Conservation (phyloP, 2,113 vertebrate species). For the Laticauda laticaudata region DNA sequence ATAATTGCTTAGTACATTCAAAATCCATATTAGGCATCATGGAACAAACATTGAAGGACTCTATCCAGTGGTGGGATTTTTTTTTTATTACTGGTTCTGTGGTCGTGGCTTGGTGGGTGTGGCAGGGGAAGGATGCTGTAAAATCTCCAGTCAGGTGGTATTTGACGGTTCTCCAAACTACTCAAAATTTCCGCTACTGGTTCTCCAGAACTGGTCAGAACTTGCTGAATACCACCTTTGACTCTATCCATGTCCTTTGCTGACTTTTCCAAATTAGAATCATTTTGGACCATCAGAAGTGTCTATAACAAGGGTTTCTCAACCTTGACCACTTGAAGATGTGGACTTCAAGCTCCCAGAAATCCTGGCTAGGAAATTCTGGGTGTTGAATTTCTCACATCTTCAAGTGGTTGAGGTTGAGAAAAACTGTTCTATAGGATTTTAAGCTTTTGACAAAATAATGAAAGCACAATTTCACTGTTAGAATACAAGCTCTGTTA, state of each 20-base stretch:
- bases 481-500: not conserved
- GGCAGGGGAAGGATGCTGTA: too few relatives aligned
- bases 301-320: not conserved
- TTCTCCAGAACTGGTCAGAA: too few relatives aligned
- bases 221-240: not conserved
- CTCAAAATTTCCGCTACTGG: too few relatives aligned
- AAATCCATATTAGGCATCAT: not conserved
- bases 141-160: too few relatives aligned
- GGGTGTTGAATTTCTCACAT: not conserved
- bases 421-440: not conserved
- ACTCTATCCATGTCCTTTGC: not conserved
- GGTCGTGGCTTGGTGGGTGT: too few relatives aligned
- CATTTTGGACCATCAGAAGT: not conserved
- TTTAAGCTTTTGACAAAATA: not conserved
- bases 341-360: not conserved
- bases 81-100: too few relatives aligned
- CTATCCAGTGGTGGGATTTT: not conserved
- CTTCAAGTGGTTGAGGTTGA: not conserved
- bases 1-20: not conserved
- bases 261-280: not conserved
- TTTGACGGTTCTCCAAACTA: too few relatives aligned
- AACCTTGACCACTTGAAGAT: not conserved
- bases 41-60: not conserved
- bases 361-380: not conserved
- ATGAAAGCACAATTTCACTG: not conserved